Evolutionary conservation across 2,888 invertebrate species (phyloP), one percentile per base, ranked within the genome.

Genomic region (Heliothis peltigera): DNA sequence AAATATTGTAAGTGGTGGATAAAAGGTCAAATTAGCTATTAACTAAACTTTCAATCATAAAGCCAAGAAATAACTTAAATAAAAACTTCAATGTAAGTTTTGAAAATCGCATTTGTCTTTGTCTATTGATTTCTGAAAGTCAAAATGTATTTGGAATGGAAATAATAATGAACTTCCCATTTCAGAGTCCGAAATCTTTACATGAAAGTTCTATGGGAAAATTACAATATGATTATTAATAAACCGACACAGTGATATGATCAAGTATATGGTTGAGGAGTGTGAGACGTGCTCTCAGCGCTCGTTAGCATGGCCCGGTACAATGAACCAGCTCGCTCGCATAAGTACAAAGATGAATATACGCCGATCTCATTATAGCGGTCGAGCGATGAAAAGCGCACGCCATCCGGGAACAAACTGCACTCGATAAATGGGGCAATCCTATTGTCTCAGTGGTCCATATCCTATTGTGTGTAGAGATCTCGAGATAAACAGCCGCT

Each of bases 331-430:
- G 73, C 82, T 67, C 68, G 80, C 81, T 84, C 74, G 81, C 83
- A 80, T 83, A 84, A 82, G 80, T 83, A 75, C 62, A 81, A 71
- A 84, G 77, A 86, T 86, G 82, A 85, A 85, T 84, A 85, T 82
- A 83, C 87, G 77, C 82, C 84, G 86, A 90, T 89, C 89, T 88
- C 87, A 90, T 92, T 91, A 90, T 85, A 77, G 77, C 82, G 78
- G 82, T 77, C 82, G 79, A 86, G 73, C 84, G 87, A 90, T 89
- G 90, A 90, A 90, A 91, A 88, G 88, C 85, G 83, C 86, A 85
- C 75, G 82, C 77, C 82, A 78, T 70, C 78, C 77, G 67, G 66
- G 70, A 81, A 86, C 79, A 79, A 83, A 83, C 84, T 85, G 83
- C 87, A 84, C 82, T 84, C 79, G 75, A 89, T 87, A 89, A 86